A percentile compares a stretch with the other conserved stretches of the same genome.
These are phyloP conservation scores for Cephalopachus bancanus DNA, from an alignment of 2,797 vertebrate species.

Conservation along the genomic window DNA sequence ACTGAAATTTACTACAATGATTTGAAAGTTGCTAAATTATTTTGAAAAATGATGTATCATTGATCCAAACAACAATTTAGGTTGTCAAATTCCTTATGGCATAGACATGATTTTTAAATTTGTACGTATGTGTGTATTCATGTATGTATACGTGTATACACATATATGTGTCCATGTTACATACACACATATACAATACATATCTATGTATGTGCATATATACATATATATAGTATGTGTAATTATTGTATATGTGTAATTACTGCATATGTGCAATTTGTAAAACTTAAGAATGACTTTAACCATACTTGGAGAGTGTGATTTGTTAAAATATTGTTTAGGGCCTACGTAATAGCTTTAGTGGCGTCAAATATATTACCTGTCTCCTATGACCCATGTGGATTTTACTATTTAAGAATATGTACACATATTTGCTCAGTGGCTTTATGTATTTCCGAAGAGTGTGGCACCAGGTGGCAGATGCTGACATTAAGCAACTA, in stretches of 20 bases:
- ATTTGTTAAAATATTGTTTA: constrained; percentile 40
- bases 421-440: not conserved
- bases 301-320: not conserved
- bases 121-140: not conserved
- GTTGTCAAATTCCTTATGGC: not conserved
- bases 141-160: not conserved
- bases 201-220: not conserved
- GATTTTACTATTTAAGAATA: constrained; percentile 17
- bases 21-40: not conserved
- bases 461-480: not conserved
- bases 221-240: not conserved
- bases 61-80: not conserved
- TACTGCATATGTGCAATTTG: not conserved
- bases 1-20: constrained; percentile 26
- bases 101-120: not conserved
- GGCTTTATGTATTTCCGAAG: constrained; percentile 46
- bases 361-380: not conserved
- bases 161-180: not conserved
- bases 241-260: not conserved
- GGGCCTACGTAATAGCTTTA: not conserved
- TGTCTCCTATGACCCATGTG: not conserved
- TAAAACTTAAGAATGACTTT: constrained; percentile 41
- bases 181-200: not conserved
- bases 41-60: constrained; percentile 36
- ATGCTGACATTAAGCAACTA: constrained; percentile 1